Evolutionary conservation across 64 coral and sea anemone genomes (phyloP).

Genomic region (Trachythela sp.): DNA sequence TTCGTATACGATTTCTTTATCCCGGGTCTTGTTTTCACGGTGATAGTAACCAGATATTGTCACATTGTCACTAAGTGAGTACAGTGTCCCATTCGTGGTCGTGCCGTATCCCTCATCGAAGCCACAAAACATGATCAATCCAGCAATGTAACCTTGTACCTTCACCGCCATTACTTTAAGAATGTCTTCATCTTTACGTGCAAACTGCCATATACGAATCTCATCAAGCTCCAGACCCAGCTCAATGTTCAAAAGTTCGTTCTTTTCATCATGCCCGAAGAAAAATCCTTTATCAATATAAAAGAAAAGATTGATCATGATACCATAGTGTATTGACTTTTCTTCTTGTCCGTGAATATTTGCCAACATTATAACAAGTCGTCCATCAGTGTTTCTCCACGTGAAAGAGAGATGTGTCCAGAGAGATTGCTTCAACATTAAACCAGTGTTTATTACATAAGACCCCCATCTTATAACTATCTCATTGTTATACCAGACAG

Average conservation of each 20-base stretch:
- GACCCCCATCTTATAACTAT: background rate
- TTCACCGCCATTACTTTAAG: conserved; percentile 39
- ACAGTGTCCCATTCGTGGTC: conserved; percentile 38
- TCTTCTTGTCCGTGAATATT: background rate
- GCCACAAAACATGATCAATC: conserved; percentile 62
- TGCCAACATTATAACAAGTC: background rate
- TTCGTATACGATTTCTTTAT: conserved; percentile 4
- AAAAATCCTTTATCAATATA: background rate
- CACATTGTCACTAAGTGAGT: conserved; percentile 32
- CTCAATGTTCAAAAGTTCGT: background rate
- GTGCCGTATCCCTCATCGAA: conserved; percentile 78
- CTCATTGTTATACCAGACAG: background rate
- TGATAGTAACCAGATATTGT: background rate
- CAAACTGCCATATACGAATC: conserved; percentile 76
- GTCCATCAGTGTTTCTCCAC: conserved; percentile 3
- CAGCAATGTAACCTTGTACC: conserved; percentile 58
- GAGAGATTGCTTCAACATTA: background rate
- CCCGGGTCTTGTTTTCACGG: conserved; percentile 9
- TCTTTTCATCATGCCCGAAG: background rate
- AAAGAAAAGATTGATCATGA: conserved; percentile 2
- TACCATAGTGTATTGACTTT: background rate
- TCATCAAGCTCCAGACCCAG: background rate
- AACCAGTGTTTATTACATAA: background rate
- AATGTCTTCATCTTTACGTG: conserved; percentile 52
- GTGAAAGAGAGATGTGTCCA: background rate